These are phyloP conservation scores for Chiridota heheva DNA, from an alignment of 35 echinoderm and acorn worm genomes.

Conservation along the genomic window DNA sequence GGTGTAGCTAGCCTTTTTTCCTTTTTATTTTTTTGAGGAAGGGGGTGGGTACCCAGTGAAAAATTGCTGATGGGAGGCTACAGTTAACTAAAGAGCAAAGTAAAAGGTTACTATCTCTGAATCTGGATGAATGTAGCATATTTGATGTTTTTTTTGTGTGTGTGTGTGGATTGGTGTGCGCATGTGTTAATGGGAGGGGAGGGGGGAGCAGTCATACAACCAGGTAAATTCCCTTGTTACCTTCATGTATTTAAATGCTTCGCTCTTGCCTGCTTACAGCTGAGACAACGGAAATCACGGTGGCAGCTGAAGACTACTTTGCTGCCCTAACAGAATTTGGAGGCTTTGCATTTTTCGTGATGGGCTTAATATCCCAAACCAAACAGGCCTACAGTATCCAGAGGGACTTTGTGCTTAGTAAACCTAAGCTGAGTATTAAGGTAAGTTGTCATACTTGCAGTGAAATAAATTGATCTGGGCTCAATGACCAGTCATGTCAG, in stretches of 20 bases:
- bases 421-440: constrained; percentile 70
- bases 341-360: constrained; percentile 80
- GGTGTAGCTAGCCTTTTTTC: too few species aligned
- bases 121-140: too few species aligned
- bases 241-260: too few species aligned
- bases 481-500: background rate
- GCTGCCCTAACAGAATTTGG: constrained; percentile 71
- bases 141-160: background rate
- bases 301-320: constrained; percentile 64
- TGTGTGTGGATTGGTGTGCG: too few species aligned
- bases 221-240: too few species aligned
- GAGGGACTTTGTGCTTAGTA: constrained; percentile 75
- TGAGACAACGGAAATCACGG: constrained; percentile 28
- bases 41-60: too few species aligned
- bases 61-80: too few species aligned
- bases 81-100: too few species aligned
- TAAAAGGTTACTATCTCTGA: too few species aligned
- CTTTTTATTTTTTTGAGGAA: too few species aligned
- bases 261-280: constrained; percentile 46
- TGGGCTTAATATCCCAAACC: constrained; percentile 68
- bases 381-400: constrained; percentile 76
- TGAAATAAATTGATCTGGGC: background rate
- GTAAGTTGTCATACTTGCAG: constrained; percentile 11
- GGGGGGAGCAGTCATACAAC: background rate
- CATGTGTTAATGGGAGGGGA: background rate